phyloP scores from a whole-genome alignment of 64 coral and sea anemone genomes.

The Trachythela sp. region DNA sequence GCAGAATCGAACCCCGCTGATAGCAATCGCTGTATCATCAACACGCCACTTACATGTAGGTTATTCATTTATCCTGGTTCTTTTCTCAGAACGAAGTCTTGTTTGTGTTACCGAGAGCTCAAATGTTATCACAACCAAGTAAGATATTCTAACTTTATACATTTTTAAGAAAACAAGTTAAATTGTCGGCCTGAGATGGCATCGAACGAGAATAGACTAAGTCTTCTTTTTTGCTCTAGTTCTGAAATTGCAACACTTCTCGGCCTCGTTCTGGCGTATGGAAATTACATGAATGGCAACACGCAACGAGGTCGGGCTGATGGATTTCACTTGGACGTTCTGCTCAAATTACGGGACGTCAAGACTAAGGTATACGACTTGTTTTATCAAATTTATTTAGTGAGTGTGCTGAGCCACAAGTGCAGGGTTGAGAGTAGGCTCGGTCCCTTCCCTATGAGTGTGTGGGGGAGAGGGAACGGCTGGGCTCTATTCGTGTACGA shows the following conservation, averaged over 20 bases:
- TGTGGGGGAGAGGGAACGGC: too few species aligned
- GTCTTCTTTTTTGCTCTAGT: conserved; percentile 27
- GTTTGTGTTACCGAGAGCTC: background rate
- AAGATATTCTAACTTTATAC: background rate
- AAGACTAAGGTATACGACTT: conserved; percentile 63
- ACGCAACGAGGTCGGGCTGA: conserved; percentile 85
- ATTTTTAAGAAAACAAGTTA: background rate
- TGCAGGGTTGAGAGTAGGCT: background rate
- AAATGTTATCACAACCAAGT: background rate
- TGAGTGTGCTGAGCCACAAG: background rate
- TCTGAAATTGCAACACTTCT: conserved; percentile 65
- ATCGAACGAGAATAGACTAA: background rate
- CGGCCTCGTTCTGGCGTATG: conserved; percentile 69
- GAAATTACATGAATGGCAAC: conserved; percentile 97
- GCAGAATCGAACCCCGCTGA: too few species aligned
- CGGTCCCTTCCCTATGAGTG: too few species aligned
- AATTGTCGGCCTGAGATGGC: background rate
- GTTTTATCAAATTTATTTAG: background rate
- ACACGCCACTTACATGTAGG: too few species aligned
- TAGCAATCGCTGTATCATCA: too few species aligned
- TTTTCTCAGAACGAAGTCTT: background rate
- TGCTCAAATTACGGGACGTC: conserved; percentile 79
- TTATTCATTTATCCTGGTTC: too few species aligned
- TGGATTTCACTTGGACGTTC: conserved; percentile 74
- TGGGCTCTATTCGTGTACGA: too few species aligned